Base-by-base conservation (phyloP, 1,140 invertebrate species). In the Leguminivora glycinivorella region DNA sequence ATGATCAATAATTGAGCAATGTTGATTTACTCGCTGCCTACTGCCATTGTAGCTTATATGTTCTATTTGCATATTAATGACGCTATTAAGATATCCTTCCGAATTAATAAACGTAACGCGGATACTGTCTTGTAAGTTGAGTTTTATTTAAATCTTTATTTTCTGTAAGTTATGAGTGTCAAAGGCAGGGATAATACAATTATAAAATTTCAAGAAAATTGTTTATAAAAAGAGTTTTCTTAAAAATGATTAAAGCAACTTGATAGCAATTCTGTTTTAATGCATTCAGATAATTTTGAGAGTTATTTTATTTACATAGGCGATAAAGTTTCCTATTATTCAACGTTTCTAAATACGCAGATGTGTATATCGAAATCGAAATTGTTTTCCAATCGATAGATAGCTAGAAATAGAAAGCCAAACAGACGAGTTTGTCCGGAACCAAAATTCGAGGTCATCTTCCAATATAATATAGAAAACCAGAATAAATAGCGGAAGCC, bases 401-500 rank as follows among this genome's bases (percentile, higher is more conserved):
- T 31, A 63, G 29, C 4, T 34, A 17, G 19, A 73, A 74, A 71
- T 74, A 70, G 73, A 74, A 74, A 74, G 73, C 22, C 22, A 24
- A 52, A 70, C 34, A 67, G 34, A 67, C 68, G 60, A 31, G 34
- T 70, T 60, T 60, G 75, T 75, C 73, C 78, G 79, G 80, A 84
- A 84, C 74, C 56, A 78, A 78, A 72, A 72, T 47, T 26, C 76
- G 77, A 86, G 84, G 84, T 73, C 75, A 69, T 76, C 73, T 77
- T 78, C 70, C 74, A 83, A 81, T 79, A 79, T 60, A 69, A 76
- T 72, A 78, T 83, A 82, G 79, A 83, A 75, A 78, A 77, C 67
- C 68, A 72, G 77, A 80, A 76, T 82, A 80, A 80, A 75, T 82
- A 80, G 77, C 83, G 83, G 82, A 85, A 85, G 75, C 74, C 70